Conservation (phyloP, 2,797 vertebrate genomes). For the Prunella strophiata region DNA sequence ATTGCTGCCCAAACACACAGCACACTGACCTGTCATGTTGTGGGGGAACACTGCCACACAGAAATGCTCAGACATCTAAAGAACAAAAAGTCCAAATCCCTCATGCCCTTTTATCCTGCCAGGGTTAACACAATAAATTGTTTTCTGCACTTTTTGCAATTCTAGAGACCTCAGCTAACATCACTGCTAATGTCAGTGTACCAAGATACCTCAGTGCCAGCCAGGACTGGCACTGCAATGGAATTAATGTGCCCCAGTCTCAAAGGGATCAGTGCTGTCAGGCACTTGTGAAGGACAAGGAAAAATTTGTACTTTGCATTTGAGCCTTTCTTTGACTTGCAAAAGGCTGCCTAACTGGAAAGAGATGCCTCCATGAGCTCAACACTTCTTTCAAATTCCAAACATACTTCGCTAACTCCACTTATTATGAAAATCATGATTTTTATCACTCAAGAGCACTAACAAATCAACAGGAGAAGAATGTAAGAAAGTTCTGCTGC, state of each 20-base stretch:
- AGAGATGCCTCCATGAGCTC: neutral
- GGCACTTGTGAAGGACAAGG: slow-evolving; percentile 5
- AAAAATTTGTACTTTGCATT: neutral
- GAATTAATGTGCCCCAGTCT: neutral
- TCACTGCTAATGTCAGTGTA: neutral
- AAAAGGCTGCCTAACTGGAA: slow-evolving; percentile 6
- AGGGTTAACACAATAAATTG: neutral
- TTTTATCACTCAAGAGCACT: slow-evolving; percentile 61
- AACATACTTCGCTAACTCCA: slow-evolving; percentile 11
- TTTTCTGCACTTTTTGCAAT: neutral
- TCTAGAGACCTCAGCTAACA: neutral
- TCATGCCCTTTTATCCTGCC: neutral
- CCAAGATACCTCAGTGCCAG: neutral
- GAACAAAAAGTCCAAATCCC: neutral
- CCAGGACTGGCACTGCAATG: neutral
- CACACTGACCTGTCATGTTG: fast-evolving
- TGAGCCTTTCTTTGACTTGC: neutral
- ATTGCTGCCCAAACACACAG: neutral
- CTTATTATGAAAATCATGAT: slow-evolving; percentile 17
- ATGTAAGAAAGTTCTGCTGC: slow-evolving; percentile 8
- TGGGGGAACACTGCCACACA: neutral
- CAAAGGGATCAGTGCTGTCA: neutral
- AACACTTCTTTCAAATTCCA: slow-evolving; percentile 58
- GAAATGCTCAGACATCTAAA: neutral
- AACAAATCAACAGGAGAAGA: slow-evolving; percentile 18